Evolutionary conservation across 2,888 invertebrate genomes (phyloP).

Genomic region (Synergus gifuensis): DNA sequence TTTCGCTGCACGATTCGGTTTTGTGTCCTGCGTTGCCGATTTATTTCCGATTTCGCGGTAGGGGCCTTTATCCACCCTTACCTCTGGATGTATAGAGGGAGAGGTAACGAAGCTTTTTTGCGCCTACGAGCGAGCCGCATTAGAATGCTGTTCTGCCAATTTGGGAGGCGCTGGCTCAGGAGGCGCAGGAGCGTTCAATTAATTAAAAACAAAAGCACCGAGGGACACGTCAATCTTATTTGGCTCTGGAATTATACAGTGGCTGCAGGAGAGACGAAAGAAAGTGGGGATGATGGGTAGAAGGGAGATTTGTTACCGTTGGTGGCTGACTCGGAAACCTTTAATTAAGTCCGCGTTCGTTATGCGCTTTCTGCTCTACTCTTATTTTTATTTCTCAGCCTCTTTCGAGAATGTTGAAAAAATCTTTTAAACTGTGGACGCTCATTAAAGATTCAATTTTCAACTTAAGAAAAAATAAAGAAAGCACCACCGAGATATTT

Average conservation of each 20-base stretch:
- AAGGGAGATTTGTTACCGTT: constrained; percentile 59
- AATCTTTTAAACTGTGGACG: constrained; percentile 59
- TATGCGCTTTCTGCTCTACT: constrained; percentile 58
- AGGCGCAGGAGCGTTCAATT: constrained; percentile 67
- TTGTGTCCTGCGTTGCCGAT: constrained; percentile 50
- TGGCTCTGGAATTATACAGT: constrained; percentile 61
- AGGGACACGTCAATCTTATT: constrained; percentile 73
- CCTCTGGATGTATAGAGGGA: constrained; percentile 43
- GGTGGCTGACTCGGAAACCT: constrained; percentile 66
- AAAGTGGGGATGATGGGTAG: constrained; percentile 42
- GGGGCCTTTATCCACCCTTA: constrained; percentile 34
- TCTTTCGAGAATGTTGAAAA: neutral
- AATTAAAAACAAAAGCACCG: constrained; percentile 73
- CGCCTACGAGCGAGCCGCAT: constrained; percentile 63
- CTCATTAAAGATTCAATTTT: too few relatives aligned
- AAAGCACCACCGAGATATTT: too few relatives aligned
- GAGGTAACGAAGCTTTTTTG: constrained; percentile 62
- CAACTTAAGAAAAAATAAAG: too few relatives aligned
- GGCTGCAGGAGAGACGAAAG: constrained; percentile 43
- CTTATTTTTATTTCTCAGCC: constrained; percentile 11
- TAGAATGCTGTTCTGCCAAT: constrained; percentile 74
- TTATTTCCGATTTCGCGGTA: constrained; percentile 61
- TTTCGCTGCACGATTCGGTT: constrained; percentile 49
- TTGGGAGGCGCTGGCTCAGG: constrained; percentile 63
- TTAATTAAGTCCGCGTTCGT: constrained; percentile 71